Evolutionary conservation across 2,797 vertebrate species (phyloP).

Genomic region (Neoniphon sammara): DNA sequence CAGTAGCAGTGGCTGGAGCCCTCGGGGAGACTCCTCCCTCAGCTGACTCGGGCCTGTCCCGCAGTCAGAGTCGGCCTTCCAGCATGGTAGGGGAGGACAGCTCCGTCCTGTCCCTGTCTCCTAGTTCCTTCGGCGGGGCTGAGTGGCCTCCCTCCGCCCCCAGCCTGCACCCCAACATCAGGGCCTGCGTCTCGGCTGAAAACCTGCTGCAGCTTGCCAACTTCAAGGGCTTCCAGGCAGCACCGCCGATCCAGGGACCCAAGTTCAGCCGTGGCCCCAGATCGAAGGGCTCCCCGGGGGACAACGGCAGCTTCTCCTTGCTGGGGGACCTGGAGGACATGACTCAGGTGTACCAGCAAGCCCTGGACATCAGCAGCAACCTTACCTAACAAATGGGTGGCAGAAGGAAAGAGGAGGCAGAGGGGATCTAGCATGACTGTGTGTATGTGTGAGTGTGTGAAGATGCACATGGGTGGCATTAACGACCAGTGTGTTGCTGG

Average conservation of each 20-base stretch:
- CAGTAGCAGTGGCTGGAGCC: conserved; percentile 71
- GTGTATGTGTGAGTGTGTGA: conserved; percentile 40
- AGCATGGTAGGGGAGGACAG: conserved; percentile 95
- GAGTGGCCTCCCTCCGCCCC: conserved; percentile 89
- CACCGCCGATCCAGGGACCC: conserved; percentile 88
- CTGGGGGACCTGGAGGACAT: conserved; percentile 98
- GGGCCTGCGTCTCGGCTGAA: conserved; percentile 95
- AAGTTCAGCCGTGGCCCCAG: conserved; percentile 88
- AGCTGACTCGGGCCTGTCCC: conserved; percentile 87
- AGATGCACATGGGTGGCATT: conserved; percentile 67
- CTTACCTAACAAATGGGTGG: conserved; percentile 86
- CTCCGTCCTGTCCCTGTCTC: conserved; percentile 85
- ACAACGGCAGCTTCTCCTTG: conserved; percentile 98
- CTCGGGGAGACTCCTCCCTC: conserved; percentile 79
- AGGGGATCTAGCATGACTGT: conserved; percentile 42
- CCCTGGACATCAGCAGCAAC: conserved; percentile 97
- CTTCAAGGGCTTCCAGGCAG: conserved; percentile 92
- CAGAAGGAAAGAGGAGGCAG: conserved; percentile 49
- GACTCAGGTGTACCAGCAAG: conserved; percentile 99
- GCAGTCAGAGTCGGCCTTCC: conserved; percentile 96
- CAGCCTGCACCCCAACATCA: conserved; percentile 88
- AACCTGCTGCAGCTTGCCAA: conserved; percentile 96
- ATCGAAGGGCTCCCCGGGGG: conserved; percentile 88
- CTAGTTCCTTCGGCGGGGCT: conserved; percentile 88
- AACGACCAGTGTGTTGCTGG: conserved; percentile 86